A percentile compares a stretch with the other conserved stretches of the same genome.
Evolutionary conservation across 2,888 invertebrate species (phyloP).

Genomic region (Trissonchulus latispiculum): DNA sequence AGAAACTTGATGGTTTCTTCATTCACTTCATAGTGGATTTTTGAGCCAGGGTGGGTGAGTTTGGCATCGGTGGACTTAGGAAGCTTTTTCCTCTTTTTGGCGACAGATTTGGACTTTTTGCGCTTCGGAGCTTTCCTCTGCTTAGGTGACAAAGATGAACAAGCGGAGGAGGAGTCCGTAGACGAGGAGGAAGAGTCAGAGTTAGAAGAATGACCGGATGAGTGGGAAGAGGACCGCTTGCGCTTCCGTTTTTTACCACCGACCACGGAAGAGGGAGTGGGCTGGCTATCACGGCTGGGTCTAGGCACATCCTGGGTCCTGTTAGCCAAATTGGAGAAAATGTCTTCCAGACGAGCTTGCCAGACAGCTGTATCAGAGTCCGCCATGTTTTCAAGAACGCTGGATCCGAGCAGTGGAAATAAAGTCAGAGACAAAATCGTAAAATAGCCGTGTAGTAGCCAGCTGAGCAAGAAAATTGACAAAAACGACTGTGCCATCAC

Average conservation of each 20-base stretch:
- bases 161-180: background rate
- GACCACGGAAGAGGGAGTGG: too few relatives aligned
- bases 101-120: background rate
- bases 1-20: background rate
- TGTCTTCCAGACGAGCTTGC: too few relatives aligned
- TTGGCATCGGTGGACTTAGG: background rate
- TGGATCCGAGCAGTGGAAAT: too few relatives aligned
- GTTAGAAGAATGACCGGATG: background rate
- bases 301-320: too few relatives aligned
- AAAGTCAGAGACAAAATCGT: too few relatives aligned
- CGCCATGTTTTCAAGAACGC: too few relatives aligned
- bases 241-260: background rate
- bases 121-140: background rate
- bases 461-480: too few relatives aligned
- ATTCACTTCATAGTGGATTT: background rate
- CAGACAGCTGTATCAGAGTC: too few relatives aligned
- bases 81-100: background rate
- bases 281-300: too few relatives aligned
- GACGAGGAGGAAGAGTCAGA: background rate
- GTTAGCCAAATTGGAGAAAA: too few relatives aligned
- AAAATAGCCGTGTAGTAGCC: too few relatives aligned
- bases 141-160: background rate
- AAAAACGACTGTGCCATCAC: too few relatives aligned
- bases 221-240: background rate
- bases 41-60: background rate